Percentiles rank a stretch among this genome's conserved stretches.
phyloP scores from a whole-genome alignment of 2,888 invertebrate species.

The Syrista parreyssii region DNA sequence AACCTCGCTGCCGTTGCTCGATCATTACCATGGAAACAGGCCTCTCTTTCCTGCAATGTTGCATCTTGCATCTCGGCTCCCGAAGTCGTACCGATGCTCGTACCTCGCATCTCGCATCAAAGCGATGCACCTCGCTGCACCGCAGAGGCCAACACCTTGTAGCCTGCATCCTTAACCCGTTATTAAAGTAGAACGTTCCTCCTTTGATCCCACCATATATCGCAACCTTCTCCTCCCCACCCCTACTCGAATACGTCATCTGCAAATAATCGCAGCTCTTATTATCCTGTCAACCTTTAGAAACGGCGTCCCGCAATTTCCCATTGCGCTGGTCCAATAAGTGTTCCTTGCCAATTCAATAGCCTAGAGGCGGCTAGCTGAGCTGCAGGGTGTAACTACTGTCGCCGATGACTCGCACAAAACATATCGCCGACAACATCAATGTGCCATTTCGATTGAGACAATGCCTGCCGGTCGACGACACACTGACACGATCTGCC shows the following conservation, averaged over 20 bases:
- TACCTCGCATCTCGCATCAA: not conserved
- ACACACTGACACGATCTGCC: conserved; percentile 17
- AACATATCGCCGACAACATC: conserved; percentile 10
- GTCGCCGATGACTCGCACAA: conserved; percentile 12
- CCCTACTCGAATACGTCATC: not conserved
- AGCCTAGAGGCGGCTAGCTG: not conserved
- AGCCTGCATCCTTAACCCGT: not conserved
- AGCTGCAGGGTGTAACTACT: not conserved
- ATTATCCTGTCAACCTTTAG: no score
- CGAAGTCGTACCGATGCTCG: not conserved
- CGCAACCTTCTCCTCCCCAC: no score
- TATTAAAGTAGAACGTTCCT: not conserved
- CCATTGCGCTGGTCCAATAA: no score
- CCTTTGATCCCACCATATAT: not conserved
- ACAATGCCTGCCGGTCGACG: conserved; percentile 14
- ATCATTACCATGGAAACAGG: not conserved
- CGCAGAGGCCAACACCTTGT: not conserved
- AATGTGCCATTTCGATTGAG: conserved; percentile 22
- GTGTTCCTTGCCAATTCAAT: not conserved
- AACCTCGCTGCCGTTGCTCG: not conserved
- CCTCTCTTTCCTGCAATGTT: not conserved
- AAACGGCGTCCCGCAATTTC: not conserved
- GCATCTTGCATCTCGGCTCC: not conserved
- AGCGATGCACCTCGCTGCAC: not conserved
- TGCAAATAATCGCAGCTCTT: not conserved